Base-by-base conservation (phyloP, 2,113 vertebrate genomes). In the Onychostruthus taczanowskii region DNA sequence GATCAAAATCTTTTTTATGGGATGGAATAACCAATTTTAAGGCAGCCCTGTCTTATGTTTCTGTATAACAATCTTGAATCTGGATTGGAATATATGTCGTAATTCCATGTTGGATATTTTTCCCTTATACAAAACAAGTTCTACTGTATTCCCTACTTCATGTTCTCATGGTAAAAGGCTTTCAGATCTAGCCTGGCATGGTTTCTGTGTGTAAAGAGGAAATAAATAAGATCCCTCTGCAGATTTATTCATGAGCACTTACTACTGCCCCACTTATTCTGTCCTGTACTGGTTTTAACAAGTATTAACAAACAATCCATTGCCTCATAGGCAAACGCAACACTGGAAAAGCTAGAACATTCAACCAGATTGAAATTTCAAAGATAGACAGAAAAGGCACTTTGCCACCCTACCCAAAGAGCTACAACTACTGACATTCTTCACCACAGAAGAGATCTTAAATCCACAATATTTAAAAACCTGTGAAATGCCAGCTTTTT, bases 31-130 rank as follows among this genome's bases (percentile, higher is more conserved):
- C 1, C 11, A 46, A 37, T 61, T 77, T 70, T 23, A 74, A 86
- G 33, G 43, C 49, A 75, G 21, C 14, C 9, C 11, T 0, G 0
- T 24, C 13, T 37, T 3, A 2, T 18, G 19, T 47, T 91, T 73
- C 43, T 81, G 43, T 13, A 33, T 26, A 63, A 66, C 19, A 23
- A 70, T 33, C 33, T 44, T 62, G 31, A 72, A 68, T 16, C 31
- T 62, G 26, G 11, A 44, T 50, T 18, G 41, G 30, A 46, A 55
- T 1, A 1, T 30, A 28, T 14, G 7, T 15, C 62, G 4, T 15
- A 41, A 78, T 50, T 70, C 33, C 27, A 44, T 2, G 12, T 28
- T 6, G 27, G 24, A 64, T 1, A 24, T 50, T 74, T 87, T 93
- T 62, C 62, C 79, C 15, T 46, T 24, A 31, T 1, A 35, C 10